Evolutionary conservation across 2,113 vertebrate genomes (phyloP).

Genomic region (Oophaga pumilio): DNA sequence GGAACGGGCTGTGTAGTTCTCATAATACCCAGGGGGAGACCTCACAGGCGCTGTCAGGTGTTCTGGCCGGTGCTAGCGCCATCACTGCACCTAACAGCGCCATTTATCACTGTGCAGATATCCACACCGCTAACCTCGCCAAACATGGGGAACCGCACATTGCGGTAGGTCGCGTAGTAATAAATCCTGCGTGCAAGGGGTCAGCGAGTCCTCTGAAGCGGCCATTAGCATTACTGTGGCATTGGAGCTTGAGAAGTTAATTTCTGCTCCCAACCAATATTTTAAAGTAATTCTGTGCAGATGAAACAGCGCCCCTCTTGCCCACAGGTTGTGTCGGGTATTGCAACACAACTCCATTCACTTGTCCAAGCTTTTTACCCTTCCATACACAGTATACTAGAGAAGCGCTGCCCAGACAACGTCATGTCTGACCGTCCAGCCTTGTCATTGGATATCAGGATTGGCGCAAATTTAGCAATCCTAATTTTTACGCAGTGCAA

Average conservation of each 20-base stretch:
- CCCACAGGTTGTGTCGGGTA: too few relatives aligned
- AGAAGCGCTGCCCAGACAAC: too few relatives aligned
- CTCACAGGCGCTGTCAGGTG: slow-evolving; percentile 22
- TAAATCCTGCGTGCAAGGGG: slow-evolving; percentile 23
- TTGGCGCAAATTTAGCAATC: too few relatives aligned
- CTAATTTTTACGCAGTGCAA: too few relatives aligned
- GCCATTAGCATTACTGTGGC: slow-evolving; percentile 72
- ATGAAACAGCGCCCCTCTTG: too few relatives aligned
- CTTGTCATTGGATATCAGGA: too few relatives aligned
- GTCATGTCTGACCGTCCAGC: too few relatives aligned
- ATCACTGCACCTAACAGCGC: neutral
- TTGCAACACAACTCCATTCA: too few relatives aligned
- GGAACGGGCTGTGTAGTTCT: neutral
- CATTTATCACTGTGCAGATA: slow-evolving; percentile 6
- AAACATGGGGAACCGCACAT: neutral
- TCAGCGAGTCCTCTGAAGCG: slow-evolving; percentile 48
- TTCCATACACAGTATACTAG: too few relatives aligned
- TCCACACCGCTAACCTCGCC: neutral
- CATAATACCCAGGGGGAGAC: slow-evolving; percentile 14
- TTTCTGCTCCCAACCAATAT: slow-evolving; percentile 74
- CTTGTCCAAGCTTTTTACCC: too few relatives aligned
- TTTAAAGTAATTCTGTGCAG: too few relatives aligned
- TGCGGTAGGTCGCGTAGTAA: slow-evolving; percentile 3
- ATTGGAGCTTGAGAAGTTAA: slow-evolving; percentile 73
- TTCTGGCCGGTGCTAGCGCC: neutral